Conservation (phyloP, 2,113 vertebrate species). For the Heliornis fulica region DNA sequence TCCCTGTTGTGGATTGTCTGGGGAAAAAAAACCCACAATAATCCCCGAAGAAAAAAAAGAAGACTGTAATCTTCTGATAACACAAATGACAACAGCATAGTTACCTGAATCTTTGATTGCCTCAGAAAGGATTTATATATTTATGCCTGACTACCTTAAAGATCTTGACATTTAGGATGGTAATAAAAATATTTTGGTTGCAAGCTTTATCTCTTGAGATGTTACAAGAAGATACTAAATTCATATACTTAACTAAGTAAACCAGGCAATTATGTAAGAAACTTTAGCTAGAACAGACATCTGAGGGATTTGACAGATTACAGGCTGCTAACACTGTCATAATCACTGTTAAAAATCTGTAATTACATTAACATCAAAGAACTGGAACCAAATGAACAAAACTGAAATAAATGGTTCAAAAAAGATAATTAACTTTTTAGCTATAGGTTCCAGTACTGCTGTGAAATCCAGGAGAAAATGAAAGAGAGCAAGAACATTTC, state of each 20-base stretch:
- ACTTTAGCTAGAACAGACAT: neutral
- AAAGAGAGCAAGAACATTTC: neutral
- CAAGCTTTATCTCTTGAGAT: neutral
- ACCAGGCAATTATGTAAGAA: neutral
- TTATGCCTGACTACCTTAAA: neutral
- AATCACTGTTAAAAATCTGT: conserved; percentile 28
- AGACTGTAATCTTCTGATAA: neutral
- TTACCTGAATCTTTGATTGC: neutral
- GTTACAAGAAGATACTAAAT: neutral
- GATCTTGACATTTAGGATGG: neutral
- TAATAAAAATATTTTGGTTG: neutral
- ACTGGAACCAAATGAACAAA: neutral
- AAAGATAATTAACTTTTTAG: neutral
- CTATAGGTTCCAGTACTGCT: neutral
- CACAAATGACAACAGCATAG: neutral
- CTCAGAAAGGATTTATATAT: neutral
- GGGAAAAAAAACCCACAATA: neutral
- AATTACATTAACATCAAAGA: conserved; percentile 14
- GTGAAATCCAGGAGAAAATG: neutral
- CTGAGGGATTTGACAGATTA: conserved; percentile 38
- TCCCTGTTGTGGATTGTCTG: neutral
- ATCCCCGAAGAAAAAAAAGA: neutral
- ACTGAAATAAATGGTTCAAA: neutral
- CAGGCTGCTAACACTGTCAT: neutral
- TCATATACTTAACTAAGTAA: neutral